Conservation (phyloP, 2,113 vertebrate genomes). For the Pristiophorus japonicus region DNA sequence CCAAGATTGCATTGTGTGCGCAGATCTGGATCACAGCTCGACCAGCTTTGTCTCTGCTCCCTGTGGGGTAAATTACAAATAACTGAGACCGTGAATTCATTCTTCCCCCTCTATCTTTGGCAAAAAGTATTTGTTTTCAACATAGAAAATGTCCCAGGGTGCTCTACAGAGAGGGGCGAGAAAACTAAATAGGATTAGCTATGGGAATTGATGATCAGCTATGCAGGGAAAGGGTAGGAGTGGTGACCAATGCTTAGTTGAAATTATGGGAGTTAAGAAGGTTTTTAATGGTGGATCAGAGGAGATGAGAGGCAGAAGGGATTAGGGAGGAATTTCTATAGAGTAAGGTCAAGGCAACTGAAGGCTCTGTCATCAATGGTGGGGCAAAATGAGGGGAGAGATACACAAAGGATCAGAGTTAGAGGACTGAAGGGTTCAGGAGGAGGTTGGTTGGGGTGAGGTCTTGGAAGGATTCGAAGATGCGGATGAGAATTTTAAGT, state of each 20-base stretch:
- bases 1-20: constrained; percentile 57
- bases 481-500: neutral
- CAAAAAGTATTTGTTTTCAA: neutral
- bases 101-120: neutral
- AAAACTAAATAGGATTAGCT: neutral
- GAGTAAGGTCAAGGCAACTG: neutral
- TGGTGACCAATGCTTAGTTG: neutral
- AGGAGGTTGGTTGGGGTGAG: neutral
- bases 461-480: neutral
- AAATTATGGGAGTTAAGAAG: neutral
- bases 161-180: no score
- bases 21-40: constrained; percentile 67
- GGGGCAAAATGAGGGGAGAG: neutral
- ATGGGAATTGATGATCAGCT: neutral
- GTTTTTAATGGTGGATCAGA: neutral
- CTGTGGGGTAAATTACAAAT: constrained; percentile 48
- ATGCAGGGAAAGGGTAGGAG: neutral
- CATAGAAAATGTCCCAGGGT: neutral
- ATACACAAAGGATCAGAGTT: neutral
- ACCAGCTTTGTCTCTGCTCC: constrained; percentile 65
- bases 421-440: neutral
- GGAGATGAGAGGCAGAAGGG: neutral
- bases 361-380: neutral
- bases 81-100: neutral
- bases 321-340: neutral